Conservation (phyloP, 1,140 invertebrate genomes). For the Steinernema khuongi region DNA sequence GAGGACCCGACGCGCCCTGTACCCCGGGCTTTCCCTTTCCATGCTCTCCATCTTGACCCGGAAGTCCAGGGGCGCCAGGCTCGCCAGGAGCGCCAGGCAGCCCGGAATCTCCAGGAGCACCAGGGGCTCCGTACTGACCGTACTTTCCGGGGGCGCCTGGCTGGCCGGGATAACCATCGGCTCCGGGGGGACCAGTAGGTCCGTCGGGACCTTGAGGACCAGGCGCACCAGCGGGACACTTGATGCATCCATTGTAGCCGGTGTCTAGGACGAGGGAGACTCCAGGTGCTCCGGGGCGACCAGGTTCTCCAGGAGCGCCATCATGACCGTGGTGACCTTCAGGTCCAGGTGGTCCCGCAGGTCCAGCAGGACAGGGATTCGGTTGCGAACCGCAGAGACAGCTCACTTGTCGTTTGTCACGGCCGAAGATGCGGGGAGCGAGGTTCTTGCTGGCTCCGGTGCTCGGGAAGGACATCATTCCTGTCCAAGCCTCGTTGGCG, state of each 20-base stretch:
- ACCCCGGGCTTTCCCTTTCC: background rate
- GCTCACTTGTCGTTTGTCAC: constrained; percentile 9
- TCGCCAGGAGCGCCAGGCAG: constrained; percentile 29
- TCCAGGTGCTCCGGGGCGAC: background rate
- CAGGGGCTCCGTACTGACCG: constrained; percentile 20
- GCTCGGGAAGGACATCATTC: constrained; percentile 26
- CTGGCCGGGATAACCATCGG: constrained; percentile 14
- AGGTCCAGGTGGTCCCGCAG: background rate
- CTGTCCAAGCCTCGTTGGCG: constrained; percentile 36
- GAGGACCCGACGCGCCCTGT: constrained; percentile 25
- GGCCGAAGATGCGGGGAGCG: constrained; percentile 1
- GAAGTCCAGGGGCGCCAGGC: constrained; percentile 24
- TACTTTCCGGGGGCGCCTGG: constrained; percentile 21
- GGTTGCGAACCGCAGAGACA: background rate
- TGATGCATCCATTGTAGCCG: constrained; percentile 12
- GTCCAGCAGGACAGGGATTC: background rate
- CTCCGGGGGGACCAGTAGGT: background rate
- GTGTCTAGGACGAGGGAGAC: background rate
- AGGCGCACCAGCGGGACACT: constrained; percentile 28
- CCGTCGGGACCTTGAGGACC: constrained; percentile 23
- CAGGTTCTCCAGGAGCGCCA: background rate
- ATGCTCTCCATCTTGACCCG: constrained; percentile 19
- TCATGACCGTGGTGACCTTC: background rate
- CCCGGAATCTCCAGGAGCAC: constrained; percentile 28
- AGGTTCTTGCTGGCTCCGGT: background rate